Evolutionary conservation across 2,888 invertebrate genomes (phyloP).

Genomic region (Drosophila colorata): DNA sequence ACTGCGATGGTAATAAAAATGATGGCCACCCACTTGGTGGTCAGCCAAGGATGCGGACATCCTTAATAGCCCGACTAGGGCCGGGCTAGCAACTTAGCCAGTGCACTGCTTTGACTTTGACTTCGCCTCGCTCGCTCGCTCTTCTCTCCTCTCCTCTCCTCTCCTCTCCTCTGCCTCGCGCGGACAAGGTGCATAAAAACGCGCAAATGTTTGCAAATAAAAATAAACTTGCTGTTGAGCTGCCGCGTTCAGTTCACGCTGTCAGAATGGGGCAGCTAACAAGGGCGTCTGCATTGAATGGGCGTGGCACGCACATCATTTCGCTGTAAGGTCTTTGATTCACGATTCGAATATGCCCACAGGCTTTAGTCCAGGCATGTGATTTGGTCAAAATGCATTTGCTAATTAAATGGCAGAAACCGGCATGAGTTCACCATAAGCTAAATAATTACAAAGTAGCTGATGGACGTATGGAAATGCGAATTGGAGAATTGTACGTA

Average conservation of each 20-base stretch:
- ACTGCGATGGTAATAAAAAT: conserved; percentile 14
- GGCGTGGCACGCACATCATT: conserved; percentile 14
- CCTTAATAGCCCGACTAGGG: conserved; percentile 17
- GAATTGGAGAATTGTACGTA: too few species aligned
- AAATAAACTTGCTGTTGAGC: conserved; percentile 31
- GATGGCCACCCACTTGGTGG: conserved; percentile 25
- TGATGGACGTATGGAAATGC: background rate
- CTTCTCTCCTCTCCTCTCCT: too few species aligned
- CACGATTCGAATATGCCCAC: conserved; percentile 6
- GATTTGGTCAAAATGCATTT: conserved; percentile 38
- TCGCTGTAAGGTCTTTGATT: conserved; percentile 15
- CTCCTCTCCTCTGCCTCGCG: background rate
- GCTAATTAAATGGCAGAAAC: conserved; percentile 38
- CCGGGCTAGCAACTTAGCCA: background rate
- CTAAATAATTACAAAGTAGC: conserved; percentile 32
- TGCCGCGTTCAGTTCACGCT: conserved; percentile 19
- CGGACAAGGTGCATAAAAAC: conserved; percentile 9
- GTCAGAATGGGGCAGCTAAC: conserved; percentile 10
- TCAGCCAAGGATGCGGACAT: conserved; percentile 28
- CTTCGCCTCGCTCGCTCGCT: too few species aligned
- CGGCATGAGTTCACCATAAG: conserved; percentile 2
- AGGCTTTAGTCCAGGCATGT: background rate
- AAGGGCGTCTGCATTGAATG: conserved; percentile 31
- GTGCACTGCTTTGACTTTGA: background rate
- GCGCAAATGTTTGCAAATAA: conserved; percentile 24